Conservation (phyloP, 2,888 invertebrate species). For the Nymphalis c-album region DNA sequence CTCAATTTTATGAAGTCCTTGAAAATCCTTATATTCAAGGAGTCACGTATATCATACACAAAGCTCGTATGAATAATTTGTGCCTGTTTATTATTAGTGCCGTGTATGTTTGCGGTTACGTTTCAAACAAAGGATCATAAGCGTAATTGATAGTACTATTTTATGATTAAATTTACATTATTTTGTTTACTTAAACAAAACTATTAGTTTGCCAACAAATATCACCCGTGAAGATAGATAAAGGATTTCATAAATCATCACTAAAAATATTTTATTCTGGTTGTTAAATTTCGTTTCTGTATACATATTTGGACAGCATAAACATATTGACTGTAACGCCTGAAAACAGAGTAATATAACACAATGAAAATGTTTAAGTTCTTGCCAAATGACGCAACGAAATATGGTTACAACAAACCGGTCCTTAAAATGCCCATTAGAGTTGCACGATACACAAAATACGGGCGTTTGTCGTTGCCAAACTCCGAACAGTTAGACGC, state of each 20-base stretch:
- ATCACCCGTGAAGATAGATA: too few species aligned
- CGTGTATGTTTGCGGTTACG: conserved; percentile 24
- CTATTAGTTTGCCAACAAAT: too few species aligned
- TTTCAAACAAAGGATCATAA: conserved; percentile 28
- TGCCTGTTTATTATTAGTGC: conserved; percentile 15
- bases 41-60: conserved; percentile 24
- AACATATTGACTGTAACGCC: neutral
- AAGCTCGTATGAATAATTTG: conserved; percentile 27
- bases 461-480: conserved; percentile 31
- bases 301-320: too few species aligned
- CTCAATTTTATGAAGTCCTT: conserved; percentile 11
- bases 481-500: conserved; percentile 23
- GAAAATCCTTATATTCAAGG: conserved; percentile 18
- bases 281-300: too few species aligned
- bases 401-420: conserved; percentile 30
- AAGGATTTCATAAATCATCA: too few species aligned
- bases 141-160: conserved; percentile 5
- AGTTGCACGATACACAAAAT: conserved; percentile 30
- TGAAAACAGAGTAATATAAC: neutral
- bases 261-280: too few species aligned
- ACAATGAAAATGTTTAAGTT: neutral
- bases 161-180: neutral
- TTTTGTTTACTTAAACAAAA: neutral
- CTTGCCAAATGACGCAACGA: conserved; percentile 22
- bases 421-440: conserved; percentile 35